Evolutionary conservation across 2,888 invertebrate species (phyloP).

Genomic region (Cerastis leucographa): DNA sequence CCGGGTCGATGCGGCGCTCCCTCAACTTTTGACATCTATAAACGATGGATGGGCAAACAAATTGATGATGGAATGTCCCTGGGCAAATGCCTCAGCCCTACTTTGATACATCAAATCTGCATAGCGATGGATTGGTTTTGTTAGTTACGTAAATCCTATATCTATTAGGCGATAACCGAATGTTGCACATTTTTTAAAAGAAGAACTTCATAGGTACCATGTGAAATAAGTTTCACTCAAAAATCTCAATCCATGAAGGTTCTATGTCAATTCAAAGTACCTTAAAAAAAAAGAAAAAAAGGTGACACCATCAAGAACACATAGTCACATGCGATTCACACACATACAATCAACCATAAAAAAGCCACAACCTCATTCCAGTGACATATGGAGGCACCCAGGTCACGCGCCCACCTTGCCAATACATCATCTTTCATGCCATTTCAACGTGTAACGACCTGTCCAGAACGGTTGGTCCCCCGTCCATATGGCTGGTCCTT

Average conservation of each 20-base stretch:
- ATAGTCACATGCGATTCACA: too few species aligned
- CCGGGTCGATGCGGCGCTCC: conserved; percentile 71
- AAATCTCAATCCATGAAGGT: too few species aligned
- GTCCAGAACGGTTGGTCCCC: conserved; percentile 39
- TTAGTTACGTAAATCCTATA: conserved; percentile 12
- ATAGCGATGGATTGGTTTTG: conserved; percentile 14
- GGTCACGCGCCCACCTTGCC: conserved; percentile 26
- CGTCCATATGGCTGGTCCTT: conserved; percentile 42
- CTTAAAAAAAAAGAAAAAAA: too few species aligned
- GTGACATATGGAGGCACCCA: conserved; percentile 32
- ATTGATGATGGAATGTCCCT: conserved; percentile 79
- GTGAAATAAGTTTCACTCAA: too few species aligned
- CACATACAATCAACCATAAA: too few species aligned
- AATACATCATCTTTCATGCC: conserved; percentile 54
- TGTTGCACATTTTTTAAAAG: too few species aligned
- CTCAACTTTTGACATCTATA: conserved; percentile 76
- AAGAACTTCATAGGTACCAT: too few species aligned
- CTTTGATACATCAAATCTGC: conserved; percentile 53
- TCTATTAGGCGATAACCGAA: too few species aligned
- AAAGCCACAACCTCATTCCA: not conserved
- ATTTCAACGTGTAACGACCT: conserved; percentile 54
- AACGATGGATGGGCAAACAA: conserved; percentile 82
- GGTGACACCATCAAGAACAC: too few species aligned
- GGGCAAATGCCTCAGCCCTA: conserved; percentile 47
- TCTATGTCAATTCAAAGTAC: too few species aligned